A percentile compares a stretch with the other conserved stretches of the same genome.
Conservation (phyloP, 2,113 vertebrate species). For the Urocolius indicus region DNA sequence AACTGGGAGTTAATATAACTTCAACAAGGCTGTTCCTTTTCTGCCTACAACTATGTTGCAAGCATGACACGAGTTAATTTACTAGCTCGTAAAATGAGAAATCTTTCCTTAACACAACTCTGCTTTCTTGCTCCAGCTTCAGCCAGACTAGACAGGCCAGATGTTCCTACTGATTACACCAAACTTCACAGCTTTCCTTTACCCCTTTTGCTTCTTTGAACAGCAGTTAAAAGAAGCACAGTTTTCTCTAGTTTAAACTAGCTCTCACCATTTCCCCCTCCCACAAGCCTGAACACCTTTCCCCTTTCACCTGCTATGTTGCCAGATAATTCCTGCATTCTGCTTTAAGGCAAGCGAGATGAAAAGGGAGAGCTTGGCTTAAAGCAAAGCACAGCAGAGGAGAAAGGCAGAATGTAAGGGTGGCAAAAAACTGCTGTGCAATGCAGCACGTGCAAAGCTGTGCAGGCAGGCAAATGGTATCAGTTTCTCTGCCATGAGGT, state of each 20-base stretch:
- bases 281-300: neutral
- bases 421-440: neutral
- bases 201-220: neutral
- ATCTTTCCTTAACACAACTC: neutral
- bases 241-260: constrained; percentile 22
- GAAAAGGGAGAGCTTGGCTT: neutral
- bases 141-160: constrained; percentile 40
- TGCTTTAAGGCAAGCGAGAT: neutral
- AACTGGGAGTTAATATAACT: neutral
- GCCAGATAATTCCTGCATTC: neutral
- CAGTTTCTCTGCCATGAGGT: neutral
- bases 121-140: neutral
- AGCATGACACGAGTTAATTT: constrained; percentile 13
- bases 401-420: neutral
- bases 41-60: neutral
- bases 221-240: neutral
- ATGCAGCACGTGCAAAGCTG: neutral
- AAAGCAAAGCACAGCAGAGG: neutral
- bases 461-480: neutral
- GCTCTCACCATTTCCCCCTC: neutral
- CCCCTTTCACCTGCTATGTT: neutral
- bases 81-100: neutral
- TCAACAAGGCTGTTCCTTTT: neutral
- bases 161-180: neutral
- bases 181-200: neutral